Base-by-base conservation (phyloP, 92 coral and sea anemone species). In the Metridium senile region DNA sequence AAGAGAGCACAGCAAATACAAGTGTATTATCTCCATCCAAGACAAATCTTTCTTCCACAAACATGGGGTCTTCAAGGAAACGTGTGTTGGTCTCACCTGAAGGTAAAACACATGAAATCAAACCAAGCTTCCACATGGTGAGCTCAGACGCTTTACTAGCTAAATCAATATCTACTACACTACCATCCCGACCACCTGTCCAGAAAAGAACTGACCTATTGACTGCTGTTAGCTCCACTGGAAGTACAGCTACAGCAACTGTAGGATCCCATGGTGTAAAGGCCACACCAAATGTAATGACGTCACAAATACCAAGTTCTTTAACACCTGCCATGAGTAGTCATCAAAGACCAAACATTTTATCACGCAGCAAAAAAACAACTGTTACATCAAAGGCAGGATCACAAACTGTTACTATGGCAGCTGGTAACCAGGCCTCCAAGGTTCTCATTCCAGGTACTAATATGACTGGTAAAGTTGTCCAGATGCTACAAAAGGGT, bases 21-120 rank as follows among this genome's bases (percentile, higher is more conserved):
- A 54, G 61, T 17, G 17, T 4, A 54, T 54, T 17, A 39, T 54
- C 59, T 54, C 25, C 59, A 54, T 16, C 59, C 2, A 21, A 16
- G 3, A 13, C 25, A 21, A 54, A 6, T 16, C 51, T 45, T 7
- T 45, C 51, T 7, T 16, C 51, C 7, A 16, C 9, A 45, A 45
- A 20, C 16, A 59, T 64, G 8, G 33, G 31, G 57, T 57, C 47
- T 68, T 67, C 22, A 19, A 22, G 84, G 45, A 79, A 79, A 46
- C 84, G 84, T 30, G 70, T 70, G 13, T 46, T 79, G 30, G 82
- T 79, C 26, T 79, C 84, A 1, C 84, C 84, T 0, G 84, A 79
- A 35, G 84, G 84, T 9, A 53, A 70, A n/a, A 33, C 71, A 6
- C 84, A 79, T 59, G 84, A 79, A 58, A 74, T 79, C 20, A 79